These are phyloP conservation scores for Thinocorus orbignyianus DNA, from an alignment of 2,113 vertebrate genomes.

Conservation along the genomic window DNA sequence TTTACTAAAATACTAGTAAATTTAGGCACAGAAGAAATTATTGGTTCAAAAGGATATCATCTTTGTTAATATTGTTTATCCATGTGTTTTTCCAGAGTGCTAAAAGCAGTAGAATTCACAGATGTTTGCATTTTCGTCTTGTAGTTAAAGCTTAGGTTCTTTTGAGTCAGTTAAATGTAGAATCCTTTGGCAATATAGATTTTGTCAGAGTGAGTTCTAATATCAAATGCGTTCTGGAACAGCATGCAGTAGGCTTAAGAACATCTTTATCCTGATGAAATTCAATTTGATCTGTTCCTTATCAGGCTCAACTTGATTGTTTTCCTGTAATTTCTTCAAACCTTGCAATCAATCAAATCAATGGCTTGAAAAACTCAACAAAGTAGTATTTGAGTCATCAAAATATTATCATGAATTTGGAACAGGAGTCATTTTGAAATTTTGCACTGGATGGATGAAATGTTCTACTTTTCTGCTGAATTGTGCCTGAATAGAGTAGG, in stretches of 20 bases:
- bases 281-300: conserved; percentile 48
- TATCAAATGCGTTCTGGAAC: conserved; percentile 36
- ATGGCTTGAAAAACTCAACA: background rate
- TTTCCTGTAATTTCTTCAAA: conserved; percentile 43
- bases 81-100: conserved; percentile 43
- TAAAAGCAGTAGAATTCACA: conserved; percentile 57
- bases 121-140: conserved; percentile 57
- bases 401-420: background rate
- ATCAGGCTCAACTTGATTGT: conserved; percentile 29
- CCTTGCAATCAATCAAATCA: conserved; percentile 35
- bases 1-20: conserved; percentile 53
- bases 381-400: background rate
- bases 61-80: background rate
- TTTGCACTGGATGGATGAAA: background rate
- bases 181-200: background rate
- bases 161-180: conserved; percentile 62
- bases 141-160: too few relatives aligned
- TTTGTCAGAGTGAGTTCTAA: background rate
- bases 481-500: background rate
- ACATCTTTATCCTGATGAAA: conserved; percentile 36
- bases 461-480: background rate
- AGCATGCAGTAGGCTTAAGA: conserved; percentile 35
- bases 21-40: conserved; percentile 24
- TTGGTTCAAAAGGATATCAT: conserved; percentile 23
- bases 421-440: background rate